Evolutionary conservation across 1,140 invertebrate species (phyloP).

Genomic region (Drosophila orena): DNA sequence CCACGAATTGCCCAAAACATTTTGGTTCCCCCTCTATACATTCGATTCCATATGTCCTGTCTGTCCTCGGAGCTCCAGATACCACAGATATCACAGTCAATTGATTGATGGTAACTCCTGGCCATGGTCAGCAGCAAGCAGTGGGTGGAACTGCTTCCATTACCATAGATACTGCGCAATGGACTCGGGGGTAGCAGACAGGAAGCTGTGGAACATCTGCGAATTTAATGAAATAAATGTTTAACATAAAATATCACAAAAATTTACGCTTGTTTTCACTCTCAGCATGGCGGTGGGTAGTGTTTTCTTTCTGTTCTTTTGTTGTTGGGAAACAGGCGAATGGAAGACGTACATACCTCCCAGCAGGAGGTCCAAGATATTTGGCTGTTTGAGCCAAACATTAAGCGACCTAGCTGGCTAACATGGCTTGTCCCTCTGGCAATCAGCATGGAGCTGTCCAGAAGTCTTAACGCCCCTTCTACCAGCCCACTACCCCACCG

Average conservation of each 20-base stretch:
- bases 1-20: background rate
- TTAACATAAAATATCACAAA: slow-evolving; percentile 55
- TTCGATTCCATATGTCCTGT: slow-evolving; percentile 10
- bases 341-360: background rate
- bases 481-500: no score
- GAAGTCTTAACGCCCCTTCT: background rate
- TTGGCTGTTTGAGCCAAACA: slow-evolving; percentile 7
- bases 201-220: slow-evolving; percentile 41
- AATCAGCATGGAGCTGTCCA: slow-evolving; percentile 31
- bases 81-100: slow-evolving; percentile 9
- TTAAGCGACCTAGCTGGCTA: slow-evolving; percentile 15
- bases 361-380: slow-evolving; percentile 30
- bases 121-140: background rate
- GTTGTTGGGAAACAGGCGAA: background rate
- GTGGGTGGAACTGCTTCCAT: background rate
- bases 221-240: slow-evolving; percentile 74
- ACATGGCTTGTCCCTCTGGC: slow-evolving; percentile 46
- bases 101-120: slow-evolving; percentile 61
- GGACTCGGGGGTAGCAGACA: slow-evolving; percentile 25
- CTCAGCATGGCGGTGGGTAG: background rate
- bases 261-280: slow-evolving; percentile 41
- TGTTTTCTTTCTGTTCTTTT: background rate
- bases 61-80: slow-evolving; percentile 17
- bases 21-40: background rate
- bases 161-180: background rate